Conservation (phyloP, 2,113 vertebrate genomes). For the Lynx canadensis region DNA sequence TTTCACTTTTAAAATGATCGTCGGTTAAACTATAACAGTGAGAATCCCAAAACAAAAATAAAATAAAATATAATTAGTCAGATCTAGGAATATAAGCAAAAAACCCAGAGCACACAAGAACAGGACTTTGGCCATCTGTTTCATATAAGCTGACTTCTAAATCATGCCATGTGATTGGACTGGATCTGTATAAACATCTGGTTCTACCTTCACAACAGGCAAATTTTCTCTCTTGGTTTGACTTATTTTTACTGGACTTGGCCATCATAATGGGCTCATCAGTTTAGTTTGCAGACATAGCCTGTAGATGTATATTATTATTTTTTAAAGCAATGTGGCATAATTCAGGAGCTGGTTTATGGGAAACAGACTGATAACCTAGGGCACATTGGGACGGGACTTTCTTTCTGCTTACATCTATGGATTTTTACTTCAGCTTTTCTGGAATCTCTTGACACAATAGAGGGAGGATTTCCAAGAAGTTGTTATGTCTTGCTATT, state of each 20-base stretch:
- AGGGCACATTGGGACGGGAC: constrained; percentile 18
- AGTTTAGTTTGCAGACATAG: constrained; percentile 25
- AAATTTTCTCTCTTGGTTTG: constrained; percentile 39
- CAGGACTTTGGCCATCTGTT: constrained; percentile 54
- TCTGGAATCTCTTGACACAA: constrained; percentile 67
- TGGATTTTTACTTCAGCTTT: constrained; percentile 60
- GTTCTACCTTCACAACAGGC: constrained; percentile 26
- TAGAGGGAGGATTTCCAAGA: constrained; percentile 69
- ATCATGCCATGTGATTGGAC: neutral
- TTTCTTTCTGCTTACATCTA: constrained; percentile 55
- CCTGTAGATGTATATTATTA: neutral
- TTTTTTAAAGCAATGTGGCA: constrained; percentile 6
- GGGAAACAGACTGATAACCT: constrained; percentile 59
- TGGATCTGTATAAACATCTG: constrained; percentile 57
- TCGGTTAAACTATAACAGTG: neutral
- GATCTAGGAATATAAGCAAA: neutral
- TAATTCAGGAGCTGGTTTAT: constrained; percentile 61
- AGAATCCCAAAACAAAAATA: neutral
- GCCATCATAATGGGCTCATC: constrained; percentile 37
- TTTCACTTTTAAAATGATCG: neutral
- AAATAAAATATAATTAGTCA: neutral
- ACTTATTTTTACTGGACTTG: constrained; percentile 49
- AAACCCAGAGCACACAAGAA: neutral
- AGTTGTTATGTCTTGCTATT: constrained; percentile 70
- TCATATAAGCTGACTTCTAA: constrained; percentile 56